Evolutionary conservation across 1,140 invertebrate species (phyloP).

Genomic region (Cheumatopsyche charites): DNA sequence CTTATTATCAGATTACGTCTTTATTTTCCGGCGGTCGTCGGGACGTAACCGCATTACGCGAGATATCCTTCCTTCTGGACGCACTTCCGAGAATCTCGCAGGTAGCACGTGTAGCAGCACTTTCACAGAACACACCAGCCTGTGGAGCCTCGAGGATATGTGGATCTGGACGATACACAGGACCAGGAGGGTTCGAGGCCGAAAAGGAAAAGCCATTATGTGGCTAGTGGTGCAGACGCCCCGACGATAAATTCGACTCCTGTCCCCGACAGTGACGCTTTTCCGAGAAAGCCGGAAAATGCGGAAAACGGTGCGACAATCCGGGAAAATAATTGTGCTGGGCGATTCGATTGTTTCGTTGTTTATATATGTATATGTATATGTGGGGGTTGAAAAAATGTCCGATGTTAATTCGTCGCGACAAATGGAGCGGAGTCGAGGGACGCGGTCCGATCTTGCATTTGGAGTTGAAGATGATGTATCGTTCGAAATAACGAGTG

Average conservation of each 20-base stretch:
- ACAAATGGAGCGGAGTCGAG: background rate
- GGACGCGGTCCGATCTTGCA: constrained; percentile 4
- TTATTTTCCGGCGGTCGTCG: too few relatives aligned
- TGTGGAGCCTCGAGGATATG: too few relatives aligned
- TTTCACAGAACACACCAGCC: too few relatives aligned
- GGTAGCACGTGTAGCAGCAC: background rate
- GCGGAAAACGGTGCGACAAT: constrained; percentile 15
- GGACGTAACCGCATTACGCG: too few relatives aligned
- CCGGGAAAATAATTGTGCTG: constrained; percentile 2
- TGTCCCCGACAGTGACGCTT: constrained; percentile 17
- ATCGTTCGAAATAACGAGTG: background rate
- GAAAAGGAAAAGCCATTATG: constrained; percentile 31
- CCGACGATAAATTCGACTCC: constrained; percentile 15
- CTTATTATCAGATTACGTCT: too few relatives aligned
- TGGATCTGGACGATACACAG: too few relatives aligned
- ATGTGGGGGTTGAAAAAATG: background rate
- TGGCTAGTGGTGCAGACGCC: constrained; percentile 15
- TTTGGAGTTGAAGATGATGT: background rate
- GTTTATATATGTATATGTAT: too few relatives aligned
- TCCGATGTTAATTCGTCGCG: constrained; percentile 10
- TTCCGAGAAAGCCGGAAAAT: too few relatives aligned
- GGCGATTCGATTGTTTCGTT: too few relatives aligned
- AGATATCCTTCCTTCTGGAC: too few relatives aligned
- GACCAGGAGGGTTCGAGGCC: too few relatives aligned
- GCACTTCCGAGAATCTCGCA: background rate